These are phyloP conservation scores for Serranus cabrilla DNA, from an alignment of 2,797 vertebrate species.

Conservation along the genomic window DNA sequence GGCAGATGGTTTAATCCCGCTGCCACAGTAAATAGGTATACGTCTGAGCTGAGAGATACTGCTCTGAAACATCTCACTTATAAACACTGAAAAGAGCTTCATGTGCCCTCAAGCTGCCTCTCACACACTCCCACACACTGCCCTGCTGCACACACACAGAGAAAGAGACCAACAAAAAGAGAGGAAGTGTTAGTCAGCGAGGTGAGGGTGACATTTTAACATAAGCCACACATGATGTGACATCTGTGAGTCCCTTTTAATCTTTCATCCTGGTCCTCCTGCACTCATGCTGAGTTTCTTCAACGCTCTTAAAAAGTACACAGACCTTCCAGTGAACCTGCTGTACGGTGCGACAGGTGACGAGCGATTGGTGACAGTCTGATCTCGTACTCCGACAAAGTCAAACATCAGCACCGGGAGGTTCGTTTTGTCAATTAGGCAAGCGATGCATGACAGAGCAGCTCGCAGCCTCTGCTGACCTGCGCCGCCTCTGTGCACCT, in stretches of 20 bases:
- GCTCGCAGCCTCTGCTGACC: slow-evolving; percentile 35
- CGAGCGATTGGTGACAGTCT: slow-evolving; percentile 1
- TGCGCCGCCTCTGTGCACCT: slow-evolving; percentile 51
- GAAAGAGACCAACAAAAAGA: background rate
- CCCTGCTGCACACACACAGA: background rate
- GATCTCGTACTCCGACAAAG: slow-evolving; percentile 12
- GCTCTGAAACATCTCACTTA: slow-evolving; percentile 8
- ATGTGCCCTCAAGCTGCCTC: background rate
- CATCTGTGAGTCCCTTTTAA: slow-evolving; percentile 29
- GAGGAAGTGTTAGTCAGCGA: background rate
- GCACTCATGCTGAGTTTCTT: background rate
- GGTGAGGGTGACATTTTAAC: slow-evolving; percentile 27
- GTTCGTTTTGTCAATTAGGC: slow-evolving; percentile 40
- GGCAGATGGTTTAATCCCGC: too few relatives aligned
- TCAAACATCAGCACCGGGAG: slow-evolving; percentile 36
- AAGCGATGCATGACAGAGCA: slow-evolving; percentile 33
- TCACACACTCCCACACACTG: background rate
- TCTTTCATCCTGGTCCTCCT: slow-evolving; percentile 39
- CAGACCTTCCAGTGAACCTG: background rate
- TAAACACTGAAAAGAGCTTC: background rate
- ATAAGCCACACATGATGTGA: slow-evolving; percentile 40
- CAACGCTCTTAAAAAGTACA: background rate
- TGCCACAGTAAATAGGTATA: too few relatives aligned
- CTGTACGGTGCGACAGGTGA: slow-evolving; percentile 9
- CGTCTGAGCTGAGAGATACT: background rate